Conservation (phyloP, 2,113 vertebrate species). For the Mionectes macconnelli region DNA sequence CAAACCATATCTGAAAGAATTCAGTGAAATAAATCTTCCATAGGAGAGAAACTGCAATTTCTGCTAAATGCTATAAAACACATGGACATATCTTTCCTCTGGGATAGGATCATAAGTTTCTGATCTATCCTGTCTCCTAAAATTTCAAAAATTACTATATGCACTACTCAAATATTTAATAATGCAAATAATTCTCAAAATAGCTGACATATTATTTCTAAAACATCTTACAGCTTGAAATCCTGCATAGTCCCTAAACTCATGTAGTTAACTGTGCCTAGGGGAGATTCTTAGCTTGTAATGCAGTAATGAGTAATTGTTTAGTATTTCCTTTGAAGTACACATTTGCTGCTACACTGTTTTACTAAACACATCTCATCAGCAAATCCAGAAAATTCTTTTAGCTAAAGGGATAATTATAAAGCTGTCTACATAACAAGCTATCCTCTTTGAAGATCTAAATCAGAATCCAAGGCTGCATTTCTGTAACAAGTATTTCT, state of each 20-base stretch:
- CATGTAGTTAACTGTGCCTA: not conserved
- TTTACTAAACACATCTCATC: constrained; percentile 43
- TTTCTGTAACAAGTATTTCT: not conserved
- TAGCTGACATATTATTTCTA: constrained; percentile 16
- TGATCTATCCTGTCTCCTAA: not conserved
- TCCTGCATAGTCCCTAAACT: not conserved
- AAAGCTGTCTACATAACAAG: constrained; percentile 21
- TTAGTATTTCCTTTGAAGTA: constrained; percentile 59
- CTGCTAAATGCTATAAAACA: not conserved
- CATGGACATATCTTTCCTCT: not conserved
- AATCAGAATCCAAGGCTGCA: not conserved
- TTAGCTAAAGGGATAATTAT: constrained; percentile 33
- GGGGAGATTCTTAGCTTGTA: constrained; percentile 9
- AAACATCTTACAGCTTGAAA: constrained; percentile 26
- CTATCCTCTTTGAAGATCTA: constrained; percentile 19
- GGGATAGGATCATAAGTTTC: not conserved
- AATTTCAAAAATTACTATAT: not conserved
- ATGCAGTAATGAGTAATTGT: constrained; percentile 40
- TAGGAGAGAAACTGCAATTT: not conserved
- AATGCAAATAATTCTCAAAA: constrained; percentile 26
- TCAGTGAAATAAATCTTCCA: not conserved
- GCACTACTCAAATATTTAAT: not conserved
- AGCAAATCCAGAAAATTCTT: constrained; percentile 41
- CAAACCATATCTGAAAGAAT: not conserved
- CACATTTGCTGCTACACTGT: not conserved